These are phyloP conservation scores for Eleutherodactylus coqui DNA, from an alignment of 2,797 vertebrate species.

Conservation along the genomic window DNA sequence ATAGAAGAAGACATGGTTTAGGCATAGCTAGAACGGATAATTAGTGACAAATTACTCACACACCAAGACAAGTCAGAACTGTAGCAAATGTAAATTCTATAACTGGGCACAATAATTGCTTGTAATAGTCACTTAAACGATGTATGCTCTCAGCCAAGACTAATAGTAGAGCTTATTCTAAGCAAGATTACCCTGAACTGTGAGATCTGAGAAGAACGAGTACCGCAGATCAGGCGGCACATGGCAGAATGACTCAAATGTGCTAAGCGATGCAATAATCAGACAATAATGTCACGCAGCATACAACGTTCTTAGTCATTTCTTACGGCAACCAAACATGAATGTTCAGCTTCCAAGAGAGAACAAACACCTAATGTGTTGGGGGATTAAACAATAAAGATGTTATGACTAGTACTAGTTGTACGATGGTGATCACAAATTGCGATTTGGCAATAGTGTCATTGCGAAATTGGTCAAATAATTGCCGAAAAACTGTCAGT, in stretches of 20 bases:
- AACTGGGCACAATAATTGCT: conserved; percentile 63
- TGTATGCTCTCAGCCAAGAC: conserved; percentile 62
- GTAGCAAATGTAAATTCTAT: conserved; percentile 60
- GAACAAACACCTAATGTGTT: not conserved
- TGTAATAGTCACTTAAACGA: conserved; percentile 60
- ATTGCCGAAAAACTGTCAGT: not conserved
- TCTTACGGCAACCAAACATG: not conserved
- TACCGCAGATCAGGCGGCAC: conserved; percentile 17
- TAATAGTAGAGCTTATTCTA: conserved; percentile 58
- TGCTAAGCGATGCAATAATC: conserved; percentile 27
- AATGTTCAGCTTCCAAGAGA: conserved; percentile 11
- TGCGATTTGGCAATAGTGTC: not conserved
- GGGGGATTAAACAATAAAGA: not conserved
- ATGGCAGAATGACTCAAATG: conserved; percentile 13
- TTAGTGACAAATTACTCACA: conserved; percentile 55
- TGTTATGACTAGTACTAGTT: not conserved
- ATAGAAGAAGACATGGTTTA: not conserved
- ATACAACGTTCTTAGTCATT: not conserved
- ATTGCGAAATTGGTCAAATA: not conserved
- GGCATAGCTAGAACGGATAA: conserved; percentile 51
- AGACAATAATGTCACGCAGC: conserved; percentile 20
- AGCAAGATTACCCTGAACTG: conserved; percentile 51
- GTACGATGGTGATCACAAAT: not conserved
- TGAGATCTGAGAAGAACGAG: conserved; percentile 16
- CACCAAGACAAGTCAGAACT: conserved; percentile 46